phyloP scores from a whole-genome alignment of 2,797 vertebrate species.

The Dendrocincla fuliginosa region DNA sequence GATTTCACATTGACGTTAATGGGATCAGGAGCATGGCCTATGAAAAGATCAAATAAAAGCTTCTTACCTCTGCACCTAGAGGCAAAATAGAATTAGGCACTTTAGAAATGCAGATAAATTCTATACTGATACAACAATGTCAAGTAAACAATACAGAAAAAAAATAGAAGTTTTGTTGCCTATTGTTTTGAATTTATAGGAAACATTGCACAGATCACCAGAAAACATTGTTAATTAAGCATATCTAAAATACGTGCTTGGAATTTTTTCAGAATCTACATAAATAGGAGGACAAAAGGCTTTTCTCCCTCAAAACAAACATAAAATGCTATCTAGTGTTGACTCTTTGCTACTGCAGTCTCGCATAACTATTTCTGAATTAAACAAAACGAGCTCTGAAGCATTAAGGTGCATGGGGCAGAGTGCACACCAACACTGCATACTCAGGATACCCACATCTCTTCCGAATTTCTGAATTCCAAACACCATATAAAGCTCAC shows the following conservation, averaged over 20 bases:
- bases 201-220: neutral
- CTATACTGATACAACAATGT: neutral
- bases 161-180: neutral
- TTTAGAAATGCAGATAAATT: neutral
- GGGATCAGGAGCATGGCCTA: neutral
- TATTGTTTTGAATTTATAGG: neutral
- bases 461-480: neutral
- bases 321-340: conserved; percentile 70
- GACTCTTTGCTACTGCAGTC: conserved; percentile 56
- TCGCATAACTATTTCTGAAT: neutral
- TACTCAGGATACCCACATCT: no score
- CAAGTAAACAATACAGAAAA: neutral
- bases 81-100: neutral
- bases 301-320: conserved; percentile 38
- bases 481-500: neutral
- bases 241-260: neutral
- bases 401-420: neutral
- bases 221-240: neutral
- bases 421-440: neutral
- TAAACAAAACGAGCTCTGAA: neutral
- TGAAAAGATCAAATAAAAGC: neutral
- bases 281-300: neutral
- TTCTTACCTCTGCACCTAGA: neutral
- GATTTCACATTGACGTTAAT: neutral
- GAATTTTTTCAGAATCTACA: neutral